Conservation (phyloP, 2,113 vertebrate genomes). For the Hypanus sabinus region DNA sequence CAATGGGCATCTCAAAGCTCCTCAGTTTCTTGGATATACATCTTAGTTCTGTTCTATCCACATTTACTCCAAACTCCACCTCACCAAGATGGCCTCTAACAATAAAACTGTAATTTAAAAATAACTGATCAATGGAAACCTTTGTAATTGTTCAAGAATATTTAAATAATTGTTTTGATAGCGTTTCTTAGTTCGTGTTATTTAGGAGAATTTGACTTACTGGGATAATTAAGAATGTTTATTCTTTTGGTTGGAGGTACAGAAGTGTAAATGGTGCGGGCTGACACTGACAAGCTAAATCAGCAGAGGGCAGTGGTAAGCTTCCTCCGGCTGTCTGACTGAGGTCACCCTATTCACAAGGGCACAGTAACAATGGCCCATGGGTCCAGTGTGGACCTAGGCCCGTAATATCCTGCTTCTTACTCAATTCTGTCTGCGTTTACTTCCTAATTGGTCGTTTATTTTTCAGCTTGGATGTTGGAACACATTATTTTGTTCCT, state of each 20-base stretch:
- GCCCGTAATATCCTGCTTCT: neutral
- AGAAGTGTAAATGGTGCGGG: too few species aligned
- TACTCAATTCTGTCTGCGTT: neutral
- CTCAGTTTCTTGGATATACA: neutral
- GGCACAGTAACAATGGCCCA: neutral
- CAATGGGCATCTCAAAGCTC: neutral
- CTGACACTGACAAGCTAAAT: neutral
- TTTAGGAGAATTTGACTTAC: neutral
- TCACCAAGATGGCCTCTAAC: neutral
- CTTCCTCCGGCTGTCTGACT: conserved; percentile 14
- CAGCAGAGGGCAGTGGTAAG: conserved; percentile 26
- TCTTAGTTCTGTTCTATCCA: neutral
- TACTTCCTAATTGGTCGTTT: neutral
- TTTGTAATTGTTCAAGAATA: neutral
- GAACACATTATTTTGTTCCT: neutral
- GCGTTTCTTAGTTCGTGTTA: neutral
- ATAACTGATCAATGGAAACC: neutral
- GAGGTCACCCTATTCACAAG: neutral
- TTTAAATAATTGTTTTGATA: neutral
- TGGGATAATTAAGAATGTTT: neutral
- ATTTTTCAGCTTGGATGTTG: neutral
- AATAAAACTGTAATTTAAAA: too few species aligned
- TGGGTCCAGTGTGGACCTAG: neutral
- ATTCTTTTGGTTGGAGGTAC: neutral
- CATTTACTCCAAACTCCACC: neutral